These are phyloP conservation scores for Orussus abietinus DNA, from an alignment of 1,140 invertebrate genomes.

Conservation along the genomic window DNA sequence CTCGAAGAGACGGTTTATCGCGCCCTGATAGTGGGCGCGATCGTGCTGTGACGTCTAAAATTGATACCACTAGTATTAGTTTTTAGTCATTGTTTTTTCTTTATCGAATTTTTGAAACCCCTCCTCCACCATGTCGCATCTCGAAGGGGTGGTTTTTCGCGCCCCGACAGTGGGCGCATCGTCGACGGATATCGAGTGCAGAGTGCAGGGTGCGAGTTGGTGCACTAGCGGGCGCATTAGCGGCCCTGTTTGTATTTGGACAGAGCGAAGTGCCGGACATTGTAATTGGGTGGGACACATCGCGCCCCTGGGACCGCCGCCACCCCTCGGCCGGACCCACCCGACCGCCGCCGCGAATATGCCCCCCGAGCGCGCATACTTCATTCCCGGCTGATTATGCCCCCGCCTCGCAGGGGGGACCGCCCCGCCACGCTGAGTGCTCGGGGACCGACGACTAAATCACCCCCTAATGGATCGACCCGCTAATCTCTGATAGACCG, in stretches of 20 bases:
- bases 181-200: constrained; percentile 34
- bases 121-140: no score
- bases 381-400: constrained; percentile 35
- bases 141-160: no score
- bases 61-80: no score
- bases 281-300: constrained; percentile 52
- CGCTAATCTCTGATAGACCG: constrained; percentile 43
- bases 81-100: no score
- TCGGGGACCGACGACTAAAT: constrained; percentile 34
- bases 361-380: constrained; percentile 28
- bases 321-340: constrained; percentile 19
- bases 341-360: constrained; percentile 20
- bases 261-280: constrained; percentile 44
- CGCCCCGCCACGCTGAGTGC: no score
- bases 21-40: no score
- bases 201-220: constrained; percentile 23
- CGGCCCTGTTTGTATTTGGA: constrained; percentile 48
- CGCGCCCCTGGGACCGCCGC: constrained; percentile 38
- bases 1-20: no score
- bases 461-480: constrained; percentile 41
- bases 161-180: background rate
- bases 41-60: no score
- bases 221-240: constrained; percentile 36
- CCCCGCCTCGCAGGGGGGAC: constrained; percentile 2
- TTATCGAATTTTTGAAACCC: no score